phyloP scores from a whole-genome alignment of 2,113 vertebrate genomes.

The Vombatus ursinus region DNA sequence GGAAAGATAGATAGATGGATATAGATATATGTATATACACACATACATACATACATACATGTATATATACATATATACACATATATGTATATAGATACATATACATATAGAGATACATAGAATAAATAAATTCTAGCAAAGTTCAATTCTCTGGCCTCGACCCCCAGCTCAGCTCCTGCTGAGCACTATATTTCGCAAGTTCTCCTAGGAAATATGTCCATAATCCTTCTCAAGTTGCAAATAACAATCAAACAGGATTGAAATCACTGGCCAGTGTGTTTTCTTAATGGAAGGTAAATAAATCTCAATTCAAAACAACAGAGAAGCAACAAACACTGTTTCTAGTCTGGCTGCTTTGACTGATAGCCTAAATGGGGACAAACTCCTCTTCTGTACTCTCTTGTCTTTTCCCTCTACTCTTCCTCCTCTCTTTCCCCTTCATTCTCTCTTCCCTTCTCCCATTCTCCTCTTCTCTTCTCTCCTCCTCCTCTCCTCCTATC shows the following conservation, averaged over 20 bases:
- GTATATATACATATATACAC: no score
- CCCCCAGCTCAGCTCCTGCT: neutral
- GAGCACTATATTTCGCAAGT: neutral
- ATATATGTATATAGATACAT: neutral
- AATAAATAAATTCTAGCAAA: neutral
- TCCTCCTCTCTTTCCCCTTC: no score
- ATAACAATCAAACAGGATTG: neutral
- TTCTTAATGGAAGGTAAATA: neutral
- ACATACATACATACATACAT: no score
- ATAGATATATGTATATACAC: no score
- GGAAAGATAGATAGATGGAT: no score
- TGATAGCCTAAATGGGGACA: neutral
- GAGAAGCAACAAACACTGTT: neutral
- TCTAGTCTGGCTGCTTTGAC: neutral
- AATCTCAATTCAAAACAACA: neutral
- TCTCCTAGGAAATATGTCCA: neutral
- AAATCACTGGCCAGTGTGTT: neutral
- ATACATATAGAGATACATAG: neutral
- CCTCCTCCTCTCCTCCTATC: no score
- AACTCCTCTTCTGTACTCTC: neutral
- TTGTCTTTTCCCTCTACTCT: no score
- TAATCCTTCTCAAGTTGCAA: neutral
- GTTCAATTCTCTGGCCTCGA: neutral
- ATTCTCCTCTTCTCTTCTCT: no score
- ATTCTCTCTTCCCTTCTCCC: no score